Base-by-base conservation (phyloP, 2,797 vertebrate species). In the Onychomys arenicola region DNA sequence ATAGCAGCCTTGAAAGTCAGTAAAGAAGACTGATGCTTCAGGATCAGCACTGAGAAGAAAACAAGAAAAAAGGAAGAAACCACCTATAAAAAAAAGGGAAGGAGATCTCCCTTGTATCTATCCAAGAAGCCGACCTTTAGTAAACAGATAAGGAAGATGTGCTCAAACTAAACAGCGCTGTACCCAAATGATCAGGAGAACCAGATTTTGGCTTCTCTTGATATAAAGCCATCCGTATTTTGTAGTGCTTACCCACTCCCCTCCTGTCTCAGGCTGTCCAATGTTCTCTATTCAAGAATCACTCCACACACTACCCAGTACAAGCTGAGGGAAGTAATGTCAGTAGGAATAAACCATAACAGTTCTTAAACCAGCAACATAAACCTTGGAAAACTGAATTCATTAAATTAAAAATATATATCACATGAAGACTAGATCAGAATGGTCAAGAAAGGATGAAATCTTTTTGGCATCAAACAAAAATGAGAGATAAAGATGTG, bases 401-500 rank as follows among this genome's bases (percentile, higher is more conserved):
- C n/a, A 49, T 84, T 37, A 52, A 55, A 76, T 16, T 8, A 71
- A 25, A 25, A 37, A 40, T 10, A 29, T 25, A 10, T 23, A 23
- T 37, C n/a, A 37, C 55, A 52, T 37, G 11, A 81, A 57, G 17
- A 83, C 71, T 73, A 40, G 37, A 73, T 73, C 55, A 78, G 78
- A 89, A 77, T 89, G 11, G 19, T 91, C 21, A n/a, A 82, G 57
- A 95, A 73, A 40, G 21, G 71, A 75, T 83, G 69, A 83, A 95
- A 91, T 73, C 93, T 78, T 87, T 34, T 77, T 34, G 17, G 32
- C 63, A 77, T n/a, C 6, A 9, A 73, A 73, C 94, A 90, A 78
- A 92, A 96, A 83, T 94, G 25, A 89, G 32, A 73, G 21, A 23
- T 40, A 73, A 40, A 73, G n/a, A 40, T 40, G 69, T 27, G 61